Base-by-base conservation (phyloP, 2,888 invertebrate species). In the Nysson spinosus region DNA sequence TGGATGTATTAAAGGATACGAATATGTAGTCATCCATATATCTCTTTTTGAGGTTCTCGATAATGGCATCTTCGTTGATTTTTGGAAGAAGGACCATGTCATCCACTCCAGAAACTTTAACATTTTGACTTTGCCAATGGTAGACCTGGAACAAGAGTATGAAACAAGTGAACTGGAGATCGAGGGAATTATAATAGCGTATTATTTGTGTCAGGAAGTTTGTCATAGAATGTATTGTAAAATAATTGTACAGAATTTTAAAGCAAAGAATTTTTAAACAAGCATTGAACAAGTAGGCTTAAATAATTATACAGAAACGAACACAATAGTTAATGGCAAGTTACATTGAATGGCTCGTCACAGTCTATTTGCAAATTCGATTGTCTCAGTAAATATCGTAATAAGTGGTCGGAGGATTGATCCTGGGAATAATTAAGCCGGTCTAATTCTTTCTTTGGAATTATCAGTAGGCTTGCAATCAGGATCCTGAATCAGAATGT, bases 41-140 rank as follows among this genome's bases (percentile, higher is more conserved):
- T 67, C 93, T 85, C 75, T 92, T 92, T 77, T 89, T 90, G 56
- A 93, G 88, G 79, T 93, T 93, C 35, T 93, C 92, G 37, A 91
- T 90, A 75, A 93, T 92, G 69, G 90, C 89, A 3, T 89, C 88
- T 71, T 91, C 91, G 5, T 88, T 89, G 75, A 92, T 89, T 83
- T 91, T 91, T 62, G 91, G 88, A 60, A 93, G 86, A 9, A 93
- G 88, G 30, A 92, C 92, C 92, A 93, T 92, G 77, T 93, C 92
- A 81, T 93, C 92, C 80, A 92, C 92, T 1, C 92, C 92, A 26
- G 90, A 91, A 62, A 91, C 89, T 80, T 92, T 92, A 78, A 91
- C 91, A 89, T 91, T 91, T 85, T 91, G 90, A 80, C 91, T 91
- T 84, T 93, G 92, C 93, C 93, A 93, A 82, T 92, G 92, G 85